A percentile compares a stretch with the other conserved stretches of the same genome.
These are phyloP conservation scores for Otis tarda DNA, from an alignment of 2,113 vertebrate species.

Conservation along the genomic window DNA sequence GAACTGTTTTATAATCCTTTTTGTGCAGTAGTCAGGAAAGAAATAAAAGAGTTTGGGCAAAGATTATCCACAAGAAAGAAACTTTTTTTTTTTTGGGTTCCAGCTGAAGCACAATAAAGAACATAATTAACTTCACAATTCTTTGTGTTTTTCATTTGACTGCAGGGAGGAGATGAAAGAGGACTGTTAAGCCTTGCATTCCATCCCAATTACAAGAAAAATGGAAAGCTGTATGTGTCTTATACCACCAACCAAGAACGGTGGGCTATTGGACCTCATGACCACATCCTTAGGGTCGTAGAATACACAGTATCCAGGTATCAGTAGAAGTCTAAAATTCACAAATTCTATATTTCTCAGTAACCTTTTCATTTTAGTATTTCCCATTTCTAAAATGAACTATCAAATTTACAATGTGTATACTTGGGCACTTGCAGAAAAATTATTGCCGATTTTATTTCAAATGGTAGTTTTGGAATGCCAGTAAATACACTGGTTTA, in stretches of 20 bases:
- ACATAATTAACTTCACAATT: conserved; percentile 97
- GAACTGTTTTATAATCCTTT: conserved; percentile 94
- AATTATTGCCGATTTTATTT: conserved; percentile 15
- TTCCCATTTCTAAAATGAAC: not conserved
- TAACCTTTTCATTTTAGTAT: not conserved
- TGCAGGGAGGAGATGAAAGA: conserved; percentile 99
- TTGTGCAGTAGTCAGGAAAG: conserved; percentile 85
- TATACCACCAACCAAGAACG: conserved; percentile 99
- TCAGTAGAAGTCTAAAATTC: not conserved
- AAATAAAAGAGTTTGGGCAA: conserved; percentile 81
- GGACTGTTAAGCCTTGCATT: conserved; percentile 99
- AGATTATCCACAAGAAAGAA: conserved; percentile 81
- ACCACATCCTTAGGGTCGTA: conserved; percentile 98
- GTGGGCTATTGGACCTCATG: conserved; percentile 98
- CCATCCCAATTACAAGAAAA: conserved; percentile 99
- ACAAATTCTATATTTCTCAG: not conserved
- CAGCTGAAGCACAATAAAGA: conserved; percentile 86
- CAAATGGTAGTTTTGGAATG: not conserved
- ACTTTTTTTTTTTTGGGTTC: conserved; percentile 75
- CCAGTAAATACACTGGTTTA: not conserved
- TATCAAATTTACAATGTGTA: not conserved
- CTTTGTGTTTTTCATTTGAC: conserved; percentile 97
- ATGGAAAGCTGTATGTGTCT: conserved; percentile 99
- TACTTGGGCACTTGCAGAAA: not conserved
- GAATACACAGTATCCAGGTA: conserved; percentile 99